Evolutionary conservation across 2,888 invertebrate species (phyloP).

Genomic region (Dasypolia templi): DNA sequence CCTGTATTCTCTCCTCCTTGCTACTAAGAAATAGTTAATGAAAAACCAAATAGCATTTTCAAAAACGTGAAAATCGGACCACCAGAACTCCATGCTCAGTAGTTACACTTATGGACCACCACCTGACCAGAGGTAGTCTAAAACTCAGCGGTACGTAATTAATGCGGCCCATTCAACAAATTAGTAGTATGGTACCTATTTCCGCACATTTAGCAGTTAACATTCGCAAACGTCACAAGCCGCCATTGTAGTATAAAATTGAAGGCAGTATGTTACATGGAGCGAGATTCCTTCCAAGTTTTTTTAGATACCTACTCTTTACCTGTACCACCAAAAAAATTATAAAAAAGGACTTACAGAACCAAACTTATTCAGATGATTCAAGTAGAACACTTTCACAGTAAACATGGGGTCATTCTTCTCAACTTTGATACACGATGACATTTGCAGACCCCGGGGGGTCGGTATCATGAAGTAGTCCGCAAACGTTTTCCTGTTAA

Average conservation of each 20-base stretch:
- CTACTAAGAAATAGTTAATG: neutral
- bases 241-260: neutral
- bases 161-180: neutral
- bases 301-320: neutral
- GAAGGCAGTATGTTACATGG: neutral
- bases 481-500: conserved; percentile 93
- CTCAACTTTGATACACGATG: conserved; percentile 87
- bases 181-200: neutral
- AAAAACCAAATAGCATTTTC: neutral
- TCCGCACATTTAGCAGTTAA: neutral
- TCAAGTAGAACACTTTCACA: conserved; percentile 92
- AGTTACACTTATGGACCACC: neutral
- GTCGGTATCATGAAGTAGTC: conserved; percentile 90
- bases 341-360: conserved; percentile 78
- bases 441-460: conserved; percentile 72
- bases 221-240: neutral
- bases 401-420: conserved; percentile 86
- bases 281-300: neutral
- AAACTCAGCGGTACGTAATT: neutral
- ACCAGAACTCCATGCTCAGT: neutral
- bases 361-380: conserved; percentile 86
- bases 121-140: neutral
- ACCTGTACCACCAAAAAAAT: neutral
- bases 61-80: neutral
- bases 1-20: neutral